phyloP scores from a whole-genome alignment of 2,888 invertebrate species.

The Dasysyrphus tricinctus region DNA sequence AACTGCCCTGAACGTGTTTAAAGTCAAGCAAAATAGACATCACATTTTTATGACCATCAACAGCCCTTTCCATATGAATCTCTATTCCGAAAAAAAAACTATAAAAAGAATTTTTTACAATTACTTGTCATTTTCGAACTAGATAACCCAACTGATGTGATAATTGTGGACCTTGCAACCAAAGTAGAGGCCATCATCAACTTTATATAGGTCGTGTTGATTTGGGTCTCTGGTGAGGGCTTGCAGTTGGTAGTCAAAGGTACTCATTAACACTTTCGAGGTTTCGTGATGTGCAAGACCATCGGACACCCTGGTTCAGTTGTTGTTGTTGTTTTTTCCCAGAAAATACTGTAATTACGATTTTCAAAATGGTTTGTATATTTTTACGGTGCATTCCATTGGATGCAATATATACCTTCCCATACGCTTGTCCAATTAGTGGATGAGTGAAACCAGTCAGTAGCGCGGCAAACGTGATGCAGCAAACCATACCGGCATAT shows the following conservation, averaged over 20 bases:
- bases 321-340: background rate
- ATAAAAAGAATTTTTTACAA: conserved; percentile 29
- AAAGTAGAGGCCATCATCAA: conserved; percentile 21
- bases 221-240: conserved; percentile 15
- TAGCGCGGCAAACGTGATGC: conserved; percentile 50
- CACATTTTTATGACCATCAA: conserved; percentile 50
- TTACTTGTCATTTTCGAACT: conserved; percentile 43
- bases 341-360: conserved; percentile 62
- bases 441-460: conserved; percentile 60
- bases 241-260: conserved; percentile 46
- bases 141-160: conserved; percentile 67
- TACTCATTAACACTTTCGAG: conserved; percentile 67
- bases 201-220: conserved; percentile 50
- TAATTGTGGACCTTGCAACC: conserved; percentile 53
- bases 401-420: conserved; percentile 5
- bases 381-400: conserved; percentile 40
- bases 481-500: conserved; percentile 35
- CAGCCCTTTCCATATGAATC: background rate
- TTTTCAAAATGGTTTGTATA: conserved; percentile 50
- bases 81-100: background rate
- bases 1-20: conserved; percentile 40
- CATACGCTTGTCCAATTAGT: conserved; percentile 65
- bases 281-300: conserved; percentile 35
- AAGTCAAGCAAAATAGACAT: conserved; percentile 55
- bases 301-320: background rate